Conservation (phyloP, 2,797 vertebrate species). For the Halcyon leucocephala region DNA sequence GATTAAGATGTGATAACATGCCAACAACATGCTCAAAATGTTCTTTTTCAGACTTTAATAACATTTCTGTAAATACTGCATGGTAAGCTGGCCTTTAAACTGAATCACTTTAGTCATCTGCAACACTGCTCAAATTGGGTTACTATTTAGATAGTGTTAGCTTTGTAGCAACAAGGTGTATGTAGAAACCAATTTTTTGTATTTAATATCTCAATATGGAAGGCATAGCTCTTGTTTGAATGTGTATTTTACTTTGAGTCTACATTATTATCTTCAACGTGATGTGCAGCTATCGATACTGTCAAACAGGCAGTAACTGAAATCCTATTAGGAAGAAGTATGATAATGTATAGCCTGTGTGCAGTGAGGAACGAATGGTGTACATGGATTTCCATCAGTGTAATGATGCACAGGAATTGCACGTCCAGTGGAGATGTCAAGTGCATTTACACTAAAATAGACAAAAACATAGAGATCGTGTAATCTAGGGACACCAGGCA, state of each 20-base stretch:
- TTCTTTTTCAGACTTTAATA: not conserved
- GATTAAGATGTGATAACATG: not conserved
- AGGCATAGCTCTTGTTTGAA: not conserved
- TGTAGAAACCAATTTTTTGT: not conserved
- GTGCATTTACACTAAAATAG: not conserved
- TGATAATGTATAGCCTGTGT: not conserved
- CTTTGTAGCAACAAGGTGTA: not conserved
- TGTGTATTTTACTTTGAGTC: slow-evolving; percentile 2
- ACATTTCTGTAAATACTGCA: not conserved
- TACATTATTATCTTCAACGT: not conserved
- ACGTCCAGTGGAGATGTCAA: slow-evolving; percentile 17
- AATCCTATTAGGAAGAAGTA: slow-evolving; percentile 7
- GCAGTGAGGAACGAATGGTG: not conserved
- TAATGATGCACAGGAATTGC: slow-evolving; percentile 7
- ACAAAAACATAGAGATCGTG: not conserved
- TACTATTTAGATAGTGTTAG: not conserved
- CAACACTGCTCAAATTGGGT: not conserved
- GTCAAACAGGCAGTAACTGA: not conserved
- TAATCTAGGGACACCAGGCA: not conserved
- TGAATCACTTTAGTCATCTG: not conserved
- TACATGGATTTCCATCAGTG: not conserved
- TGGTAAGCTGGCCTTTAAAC: not conserved
- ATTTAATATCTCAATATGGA: not conserved
- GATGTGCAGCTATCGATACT: not conserved
- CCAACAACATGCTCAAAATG: not conserved